Evolutionary conservation across 2,797 vertebrate species (phyloP).

Genomic region (Avahi laniger): DNA sequence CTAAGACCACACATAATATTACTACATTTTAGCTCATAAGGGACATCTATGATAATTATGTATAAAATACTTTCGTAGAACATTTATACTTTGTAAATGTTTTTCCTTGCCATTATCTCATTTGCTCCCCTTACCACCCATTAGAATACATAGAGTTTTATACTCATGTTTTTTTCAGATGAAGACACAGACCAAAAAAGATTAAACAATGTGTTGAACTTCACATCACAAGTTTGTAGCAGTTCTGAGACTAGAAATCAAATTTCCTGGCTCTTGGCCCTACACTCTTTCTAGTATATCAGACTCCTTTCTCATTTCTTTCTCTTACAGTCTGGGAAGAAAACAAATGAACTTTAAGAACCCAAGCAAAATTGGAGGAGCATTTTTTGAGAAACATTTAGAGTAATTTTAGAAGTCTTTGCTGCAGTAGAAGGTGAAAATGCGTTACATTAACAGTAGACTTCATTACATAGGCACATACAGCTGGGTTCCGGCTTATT

Average conservation of each 20-base stretch:
- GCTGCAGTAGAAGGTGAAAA: background rate
- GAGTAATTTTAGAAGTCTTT: slow-evolving; percentile 27
- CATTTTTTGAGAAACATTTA: background rate
- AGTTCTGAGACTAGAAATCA: background rate
- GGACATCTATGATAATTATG: background rate
- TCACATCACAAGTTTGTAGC: background rate
- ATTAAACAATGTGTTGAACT: background rate
- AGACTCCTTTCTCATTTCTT: background rate
- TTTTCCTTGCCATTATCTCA: background rate
- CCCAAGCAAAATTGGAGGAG: background rate
- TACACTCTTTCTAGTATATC: background rate
- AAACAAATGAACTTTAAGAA: background rate
- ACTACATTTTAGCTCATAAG: background rate
- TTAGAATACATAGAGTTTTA: background rate
- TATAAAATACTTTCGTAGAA: background rate
- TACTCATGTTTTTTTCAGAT: background rate
- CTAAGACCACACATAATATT: background rate
- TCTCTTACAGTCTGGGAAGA: background rate
- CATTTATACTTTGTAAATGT: slow-evolving; percentile 6
- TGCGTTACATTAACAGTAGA: background rate
- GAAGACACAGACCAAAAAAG: background rate
- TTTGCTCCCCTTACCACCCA: background rate
- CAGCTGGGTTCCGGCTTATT: background rate
- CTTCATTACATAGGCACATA: background rate
- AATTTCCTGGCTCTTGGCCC: background rate